These are phyloP conservation scores for Galeopsomyia nigrocyanea DNA, from an alignment of 2,888 invertebrate species.

Conservation along the genomic window DNA sequence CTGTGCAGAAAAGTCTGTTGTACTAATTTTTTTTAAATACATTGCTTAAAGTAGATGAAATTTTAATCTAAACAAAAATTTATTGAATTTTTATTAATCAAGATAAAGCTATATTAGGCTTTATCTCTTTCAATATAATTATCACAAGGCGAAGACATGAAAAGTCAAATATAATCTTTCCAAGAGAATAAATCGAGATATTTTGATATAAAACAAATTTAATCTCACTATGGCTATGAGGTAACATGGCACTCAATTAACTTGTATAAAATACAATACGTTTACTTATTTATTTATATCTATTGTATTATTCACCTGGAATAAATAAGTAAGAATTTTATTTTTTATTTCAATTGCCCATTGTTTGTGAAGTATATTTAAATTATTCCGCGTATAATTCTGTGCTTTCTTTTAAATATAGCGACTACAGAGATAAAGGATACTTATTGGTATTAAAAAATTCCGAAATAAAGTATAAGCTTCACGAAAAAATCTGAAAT, in stretches of 20 bases:
- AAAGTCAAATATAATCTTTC: constrained; percentile 39
- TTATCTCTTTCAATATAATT: constrained; percentile 35
- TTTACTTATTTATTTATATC: constrained; percentile 22
- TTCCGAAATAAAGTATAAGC: no score
- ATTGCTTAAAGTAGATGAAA: constrained; percentile 24
- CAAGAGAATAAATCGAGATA: constrained; percentile 42
- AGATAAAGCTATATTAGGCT: constrained; percentile 38
- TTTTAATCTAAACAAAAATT: constrained; percentile 22
- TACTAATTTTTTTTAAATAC: constrained; percentile 18
- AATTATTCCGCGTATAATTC: constrained; percentile 27
- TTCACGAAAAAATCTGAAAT: no score
- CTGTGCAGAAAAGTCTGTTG: constrained; percentile 20
- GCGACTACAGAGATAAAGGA: constrained; percentile 38
- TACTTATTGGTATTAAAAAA: not conserved
- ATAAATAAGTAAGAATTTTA: constrained; percentile 43
- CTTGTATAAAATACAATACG: constrained; percentile 45
- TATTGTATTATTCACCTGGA: constrained; percentile 44
- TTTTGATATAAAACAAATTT: constrained; percentile 44
- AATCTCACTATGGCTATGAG: constrained; percentile 43
- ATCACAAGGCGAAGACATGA: constrained; percentile 12
- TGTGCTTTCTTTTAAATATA: no score
- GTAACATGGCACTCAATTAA: constrained; percentile 35
- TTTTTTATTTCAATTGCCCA: constrained; percentile 39
- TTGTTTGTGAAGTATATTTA: constrained; percentile 35
- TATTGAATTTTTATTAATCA: constrained; percentile 23